Percentiles rank a stretch among this genome's conserved stretches.
Conservation (phyloP, 2,888 invertebrate genomes). For the Conus canariensis region DNA sequence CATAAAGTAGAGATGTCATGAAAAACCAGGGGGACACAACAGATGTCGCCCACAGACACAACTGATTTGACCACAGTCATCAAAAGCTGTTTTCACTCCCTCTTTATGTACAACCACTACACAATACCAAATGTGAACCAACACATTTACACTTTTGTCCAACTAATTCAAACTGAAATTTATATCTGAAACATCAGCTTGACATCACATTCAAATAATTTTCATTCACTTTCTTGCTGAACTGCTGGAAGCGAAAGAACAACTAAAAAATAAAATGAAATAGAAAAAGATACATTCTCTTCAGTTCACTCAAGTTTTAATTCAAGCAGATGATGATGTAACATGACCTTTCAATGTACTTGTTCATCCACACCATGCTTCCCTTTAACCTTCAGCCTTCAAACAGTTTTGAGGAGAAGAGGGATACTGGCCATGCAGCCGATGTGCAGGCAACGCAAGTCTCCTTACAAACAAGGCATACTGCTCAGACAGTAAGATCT, state of each 20-base stretch:
- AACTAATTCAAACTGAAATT: not conserved
- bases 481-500: not conserved
- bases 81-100: constrained; percentile 6
- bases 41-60: not conserved
- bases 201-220: no score
- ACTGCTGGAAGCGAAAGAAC: no score
- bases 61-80: not conserved
- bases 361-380: no score
- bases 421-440: not conserved
- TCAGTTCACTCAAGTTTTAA: no score
- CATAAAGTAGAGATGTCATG: no score
- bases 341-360: no score
- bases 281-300: no score
- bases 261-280: no score
- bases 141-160: not conserved
- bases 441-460: not conserved
- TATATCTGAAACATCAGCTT: not conserved
- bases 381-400: no score
- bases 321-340: no score
- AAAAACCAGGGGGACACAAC: not conserved
- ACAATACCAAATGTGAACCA: not conserved
- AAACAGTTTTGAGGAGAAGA: not conserved
- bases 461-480: not conserved
- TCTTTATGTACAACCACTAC: not conserved
- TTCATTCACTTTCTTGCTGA: no score